Base-by-base conservation (phyloP, 2,888 invertebrate species). In the Apamea sordens region DNA sequence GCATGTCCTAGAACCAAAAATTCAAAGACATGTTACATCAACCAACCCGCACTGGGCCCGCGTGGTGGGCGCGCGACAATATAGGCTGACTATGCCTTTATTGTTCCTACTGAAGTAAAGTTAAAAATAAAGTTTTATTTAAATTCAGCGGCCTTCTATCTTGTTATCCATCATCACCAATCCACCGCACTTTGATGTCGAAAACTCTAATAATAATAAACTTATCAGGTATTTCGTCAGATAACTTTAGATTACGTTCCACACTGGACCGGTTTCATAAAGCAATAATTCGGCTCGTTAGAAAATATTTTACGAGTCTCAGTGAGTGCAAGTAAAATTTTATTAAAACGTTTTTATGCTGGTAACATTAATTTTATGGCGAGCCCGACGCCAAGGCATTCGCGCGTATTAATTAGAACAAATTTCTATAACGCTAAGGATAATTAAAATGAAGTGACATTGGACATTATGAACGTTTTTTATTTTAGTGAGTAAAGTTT, bases 281-380 rank as follows among this genome's bases (percentile, higher is more conserved):
- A 86, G 67, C 61, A 78, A 81, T 83, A 85, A 77, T 88, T 77
- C 28, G 59, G 65, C 56, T 77, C 80, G 74, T 79, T 86, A 86
- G 28, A 81, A 86, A 76, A 79, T 73, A 59, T 79, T 86, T 88
- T 73, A 88, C 76, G 74, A 82, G 28, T 44, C 64, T 59, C 18
- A 15, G 28, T 69, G 50, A 69, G 69, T 83, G 53, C 64, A 47
- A 70, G 75, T 69, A 36, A 67, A 64, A 32, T 83, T 78, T 76
- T 76, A 86, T 82, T 74, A 83, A 76, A 75, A 61, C 24, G n/a
- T 73, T 80, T 84, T 83, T 80, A 73, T 82, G 73, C 36, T 74
- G 24, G 82, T 61, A 70, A 75, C 76, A 76, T 78, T 77, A 84
- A 75, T 86, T 88, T 86, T 80, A 86, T 83, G n/a, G 76, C 61